Percentiles rank a stretch among this genome's conserved stretches.
Evolutionary conservation across 2,888 invertebrate species (phyloP).

Genomic region (Caprella mutica): DNA sequence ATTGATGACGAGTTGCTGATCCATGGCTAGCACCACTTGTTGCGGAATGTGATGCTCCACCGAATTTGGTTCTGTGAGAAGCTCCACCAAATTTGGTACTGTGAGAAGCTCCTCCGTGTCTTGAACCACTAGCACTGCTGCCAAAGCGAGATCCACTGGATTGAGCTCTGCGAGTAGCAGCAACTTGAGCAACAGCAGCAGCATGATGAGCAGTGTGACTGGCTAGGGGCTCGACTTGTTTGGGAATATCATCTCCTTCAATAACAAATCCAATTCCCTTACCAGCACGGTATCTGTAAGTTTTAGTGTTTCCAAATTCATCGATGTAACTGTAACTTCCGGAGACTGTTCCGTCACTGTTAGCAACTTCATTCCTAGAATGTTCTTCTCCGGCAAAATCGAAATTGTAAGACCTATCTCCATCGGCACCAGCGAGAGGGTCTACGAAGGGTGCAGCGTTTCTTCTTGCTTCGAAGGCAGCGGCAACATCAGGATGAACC

Average conservation of each 20-base stretch:
- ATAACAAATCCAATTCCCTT: slow-evolving; percentile 27
- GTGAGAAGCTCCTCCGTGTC: too few relatives aligned
- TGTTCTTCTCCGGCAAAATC: slow-evolving; percentile 24
- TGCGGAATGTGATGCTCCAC: not conserved
- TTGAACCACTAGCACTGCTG: too few relatives aligned
- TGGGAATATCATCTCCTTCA: slow-evolving; percentile 26
- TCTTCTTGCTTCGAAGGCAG: slow-evolving; percentile 4
- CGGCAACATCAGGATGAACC: slow-evolving; percentile 10
- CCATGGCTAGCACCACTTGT: not conserved
- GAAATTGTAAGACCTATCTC: slow-evolving; percentile 30
- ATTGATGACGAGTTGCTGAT: not conserved
- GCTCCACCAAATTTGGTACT: too few relatives aligned
- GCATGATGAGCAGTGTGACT: not conserved
- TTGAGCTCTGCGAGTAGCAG: not conserved
- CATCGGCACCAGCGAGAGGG: slow-evolving; percentile 20
- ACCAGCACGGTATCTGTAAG: slow-evolving; percentile 25
- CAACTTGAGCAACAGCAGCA: not conserved
- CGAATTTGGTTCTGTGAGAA: not conserved
- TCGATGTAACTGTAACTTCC: slow-evolving; percentile 32
- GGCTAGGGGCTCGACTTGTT: slow-evolving; percentile 10
- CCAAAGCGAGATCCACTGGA: not conserved
- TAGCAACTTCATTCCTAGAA: slow-evolving; percentile 20
- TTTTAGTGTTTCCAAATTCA: slow-evolving; percentile 24
- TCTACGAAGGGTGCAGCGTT: slow-evolving; percentile 18
- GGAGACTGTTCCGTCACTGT: slow-evolving; percentile 30